Evolutionary conservation across 2,888 invertebrate species (phyloP).

Genomic region (Zele albiditarsus): DNA sequence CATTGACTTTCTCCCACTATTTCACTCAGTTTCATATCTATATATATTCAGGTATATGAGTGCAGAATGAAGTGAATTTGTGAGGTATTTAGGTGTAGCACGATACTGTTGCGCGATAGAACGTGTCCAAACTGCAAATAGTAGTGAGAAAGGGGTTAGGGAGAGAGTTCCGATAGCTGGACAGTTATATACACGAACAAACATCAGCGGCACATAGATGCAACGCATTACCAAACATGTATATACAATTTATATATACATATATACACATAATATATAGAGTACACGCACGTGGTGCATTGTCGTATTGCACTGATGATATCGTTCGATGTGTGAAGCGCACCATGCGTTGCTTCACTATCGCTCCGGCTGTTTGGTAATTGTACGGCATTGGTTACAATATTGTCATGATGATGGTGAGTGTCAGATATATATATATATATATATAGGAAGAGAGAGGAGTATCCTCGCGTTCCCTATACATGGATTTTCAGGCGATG

Average conservation of each 20-base stretch:
- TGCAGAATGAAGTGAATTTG: neutral
- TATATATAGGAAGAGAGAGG: neutral
- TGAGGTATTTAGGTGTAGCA: conserved; percentile 14
- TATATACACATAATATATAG: neutral
- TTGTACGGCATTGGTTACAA: conserved; percentile 38
- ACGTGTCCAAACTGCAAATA: conserved; percentile 4
- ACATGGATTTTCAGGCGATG: conserved; percentile 2
- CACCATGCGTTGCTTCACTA: conserved; percentile 42
- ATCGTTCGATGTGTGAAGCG: conserved; percentile 59
- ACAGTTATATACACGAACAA: conserved; percentile 42
- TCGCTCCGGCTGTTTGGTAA: conserved; percentile 33
- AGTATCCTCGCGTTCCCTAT: too few species aligned
- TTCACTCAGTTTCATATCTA: too few species aligned
- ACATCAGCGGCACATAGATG: conserved; percentile 61
- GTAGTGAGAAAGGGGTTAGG: neutral
- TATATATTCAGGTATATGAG: neutral
- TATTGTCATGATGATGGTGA: conserved; percentile 28
- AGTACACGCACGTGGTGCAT: conserved; percentile 13
- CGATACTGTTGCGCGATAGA: neutral
- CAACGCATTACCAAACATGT: conserved; percentile 60
- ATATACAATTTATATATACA: neutral
- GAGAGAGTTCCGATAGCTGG: conserved; percentile 44
- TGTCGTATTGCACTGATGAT: conserved; percentile 11
- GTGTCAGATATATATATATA: conserved; percentile 20
- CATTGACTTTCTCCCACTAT: too few species aligned